Evolutionary conservation across 2,888 invertebrate species (phyloP), one percentile per base, ranked within the genome.

Genomic region (Ischnus inquisitorius): DNA sequence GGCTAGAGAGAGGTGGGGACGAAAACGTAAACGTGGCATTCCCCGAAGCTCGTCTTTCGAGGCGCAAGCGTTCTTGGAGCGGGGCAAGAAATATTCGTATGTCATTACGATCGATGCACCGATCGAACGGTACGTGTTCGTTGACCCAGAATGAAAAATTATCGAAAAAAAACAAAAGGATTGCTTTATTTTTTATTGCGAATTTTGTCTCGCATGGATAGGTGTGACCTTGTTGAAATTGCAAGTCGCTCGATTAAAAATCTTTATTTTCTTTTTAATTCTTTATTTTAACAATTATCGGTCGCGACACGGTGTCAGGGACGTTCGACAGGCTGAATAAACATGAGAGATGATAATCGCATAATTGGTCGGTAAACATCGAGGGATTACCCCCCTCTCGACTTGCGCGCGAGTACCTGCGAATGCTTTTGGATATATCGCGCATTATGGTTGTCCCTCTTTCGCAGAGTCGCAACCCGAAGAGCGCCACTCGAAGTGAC

Each of bases 321-420:
- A 74, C 14, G 60, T 62, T 39, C 19, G 57, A 69, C 69, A 71
- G 64, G 81, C 83, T 83, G 81, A 83, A 83, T 81, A 83, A 83
- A 83, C 68, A 83, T 46, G 19, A 83, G 76, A 77, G 71, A 77
- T 74, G 77, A 68, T 81, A 83, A 83, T 81, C 81, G 80, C 62
- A 77, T 83, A 83, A 83, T 81, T 81, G 81, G 67, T 83, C 77
- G 81, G 83, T 74, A 81, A 83, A 77, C 72, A 83, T 76, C 22
- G 62, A 74, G 72, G 83, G 72, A 83, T 81, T 83, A 83, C 81
- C 83, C 57, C 57, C 46, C 77, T 74, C 72, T 83, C 81, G 77
- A 83, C 77, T 83, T 67, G 74, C 68, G 62, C 81, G 72, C 72
- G 72, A 77, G 77, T 83, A 77, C 83, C 83, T 81, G 68, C 62